Evolutionary conservation across 1,140 invertebrate species (phyloP).

Genomic region (Bombus turneri): DNA sequence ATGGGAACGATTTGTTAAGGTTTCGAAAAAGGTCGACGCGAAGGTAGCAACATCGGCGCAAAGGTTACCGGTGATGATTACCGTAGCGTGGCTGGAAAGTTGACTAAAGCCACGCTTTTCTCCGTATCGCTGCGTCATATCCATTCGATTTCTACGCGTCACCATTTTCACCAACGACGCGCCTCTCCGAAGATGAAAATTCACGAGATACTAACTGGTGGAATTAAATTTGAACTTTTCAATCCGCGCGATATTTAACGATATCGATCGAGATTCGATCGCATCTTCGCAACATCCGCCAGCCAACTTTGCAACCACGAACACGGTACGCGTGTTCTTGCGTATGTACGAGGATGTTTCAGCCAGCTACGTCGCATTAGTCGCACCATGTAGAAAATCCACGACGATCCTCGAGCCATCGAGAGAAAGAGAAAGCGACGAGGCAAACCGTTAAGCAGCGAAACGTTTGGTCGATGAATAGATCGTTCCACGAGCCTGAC

Average conservation of each 20-base stretch:
- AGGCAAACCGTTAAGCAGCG: background rate
- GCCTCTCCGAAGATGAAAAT: rapidly evolving
- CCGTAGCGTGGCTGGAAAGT: background rate
- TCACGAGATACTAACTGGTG: rapidly evolving
- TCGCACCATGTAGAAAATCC: constrained; percentile 17
- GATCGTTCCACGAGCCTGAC: background rate
- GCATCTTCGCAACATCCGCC: background rate
- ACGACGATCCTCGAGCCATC: background rate
- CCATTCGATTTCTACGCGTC: background rate
- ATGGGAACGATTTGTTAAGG: background rate
- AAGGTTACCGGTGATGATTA: background rate
- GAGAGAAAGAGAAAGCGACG: constrained; percentile 22
- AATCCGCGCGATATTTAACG: rapidly evolving
- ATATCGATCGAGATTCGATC: background rate
- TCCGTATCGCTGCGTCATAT: background rate
- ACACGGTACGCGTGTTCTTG: background rate
- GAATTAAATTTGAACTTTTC: rapidly evolving
- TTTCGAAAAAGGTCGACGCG: too few species aligned
- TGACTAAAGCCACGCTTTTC: background rate
- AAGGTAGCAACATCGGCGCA: background rate
- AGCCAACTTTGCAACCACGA: rapidly evolving
- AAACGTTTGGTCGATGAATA: background rate
- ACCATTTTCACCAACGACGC: too few species aligned
- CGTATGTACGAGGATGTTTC: background rate
- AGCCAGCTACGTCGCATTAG: constrained; percentile 4